Evolutionary conservation across 2,113 vertebrate genomes (phyloP).

Genomic region (Empidonax alnorum): DNA sequence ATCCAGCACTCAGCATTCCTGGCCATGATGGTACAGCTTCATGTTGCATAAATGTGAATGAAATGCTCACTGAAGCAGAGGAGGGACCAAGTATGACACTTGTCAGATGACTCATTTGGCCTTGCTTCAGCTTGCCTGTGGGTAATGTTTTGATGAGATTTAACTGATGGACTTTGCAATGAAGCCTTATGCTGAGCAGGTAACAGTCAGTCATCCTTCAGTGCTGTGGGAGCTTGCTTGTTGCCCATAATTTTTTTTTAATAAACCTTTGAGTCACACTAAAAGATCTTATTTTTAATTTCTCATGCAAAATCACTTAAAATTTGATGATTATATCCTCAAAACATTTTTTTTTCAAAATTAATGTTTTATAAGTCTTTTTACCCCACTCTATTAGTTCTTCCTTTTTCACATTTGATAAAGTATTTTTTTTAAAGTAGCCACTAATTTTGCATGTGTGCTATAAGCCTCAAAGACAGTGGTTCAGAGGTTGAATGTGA

Average conservation of each 20-base stretch:
- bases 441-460: neutral
- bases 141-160: neutral
- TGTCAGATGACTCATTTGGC: constrained; percentile 7
- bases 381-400: neutral
- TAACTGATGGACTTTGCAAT: neutral
- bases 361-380: neutral
- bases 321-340: neutral
- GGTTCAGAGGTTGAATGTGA: neutral
- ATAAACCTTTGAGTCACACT: neutral
- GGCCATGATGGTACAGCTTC: neutral
- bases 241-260: neutral
- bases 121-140: neutral
- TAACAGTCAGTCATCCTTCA: neutral
- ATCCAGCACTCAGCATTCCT: neutral
- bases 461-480: neutral
- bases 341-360: neutral
- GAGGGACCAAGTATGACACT: neutral
- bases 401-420: neutral
- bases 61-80: constrained; percentile 1
- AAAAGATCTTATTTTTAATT: neutral
- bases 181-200: neutral
- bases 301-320: neutral
- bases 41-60: neutral
- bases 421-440: neutral
- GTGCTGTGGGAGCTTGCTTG: neutral